phyloP scores from a whole-genome alignment of 2,888 invertebrate species.

The Craniophora ligustri region DNA sequence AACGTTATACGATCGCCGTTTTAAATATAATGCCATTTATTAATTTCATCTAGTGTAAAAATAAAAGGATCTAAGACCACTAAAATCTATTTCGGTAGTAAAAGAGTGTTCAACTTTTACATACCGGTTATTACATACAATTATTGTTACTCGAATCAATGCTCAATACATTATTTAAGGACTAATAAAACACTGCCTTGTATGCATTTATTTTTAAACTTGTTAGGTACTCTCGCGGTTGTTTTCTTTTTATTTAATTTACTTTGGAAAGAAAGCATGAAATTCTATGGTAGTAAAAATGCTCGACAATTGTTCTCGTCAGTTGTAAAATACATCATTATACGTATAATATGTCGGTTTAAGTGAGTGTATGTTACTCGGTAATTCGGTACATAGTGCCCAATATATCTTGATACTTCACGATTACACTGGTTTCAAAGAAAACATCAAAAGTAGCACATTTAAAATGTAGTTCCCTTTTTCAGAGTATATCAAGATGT shows the following conservation, averaged over 20 bases:
- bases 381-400: not conserved
- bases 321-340: too few species aligned
- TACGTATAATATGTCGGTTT: too few species aligned
- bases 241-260: not conserved
- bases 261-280: not conserved
- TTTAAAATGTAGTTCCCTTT: not conserved
- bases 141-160: conserved; percentile 5
- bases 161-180: conserved; percentile 35
- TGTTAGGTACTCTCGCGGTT: conserved; percentile 15
- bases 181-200: conserved; percentile 45
- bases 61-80: too few species aligned
- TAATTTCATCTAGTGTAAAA: too few species aligned
- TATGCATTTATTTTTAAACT: conserved; percentile 54
- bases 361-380: too few species aligned
- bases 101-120: conserved; percentile 1
- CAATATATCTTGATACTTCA: not conserved
- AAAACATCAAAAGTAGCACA: not conserved
- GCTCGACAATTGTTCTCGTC: not conserved
- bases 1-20: not conserved
- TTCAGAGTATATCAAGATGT: not conserved
- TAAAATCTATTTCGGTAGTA: not conserved
- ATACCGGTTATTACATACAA: conserved; percentile 16
- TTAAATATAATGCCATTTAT: too few species aligned
- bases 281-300: not conserved
- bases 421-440: not conserved